A percentile compares a stretch with the other conserved stretches of the same genome.
These are phyloP conservation scores for Biston betularia DNA, from an alignment of 2,888 invertebrate species.

Conservation along the genomic window DNA sequence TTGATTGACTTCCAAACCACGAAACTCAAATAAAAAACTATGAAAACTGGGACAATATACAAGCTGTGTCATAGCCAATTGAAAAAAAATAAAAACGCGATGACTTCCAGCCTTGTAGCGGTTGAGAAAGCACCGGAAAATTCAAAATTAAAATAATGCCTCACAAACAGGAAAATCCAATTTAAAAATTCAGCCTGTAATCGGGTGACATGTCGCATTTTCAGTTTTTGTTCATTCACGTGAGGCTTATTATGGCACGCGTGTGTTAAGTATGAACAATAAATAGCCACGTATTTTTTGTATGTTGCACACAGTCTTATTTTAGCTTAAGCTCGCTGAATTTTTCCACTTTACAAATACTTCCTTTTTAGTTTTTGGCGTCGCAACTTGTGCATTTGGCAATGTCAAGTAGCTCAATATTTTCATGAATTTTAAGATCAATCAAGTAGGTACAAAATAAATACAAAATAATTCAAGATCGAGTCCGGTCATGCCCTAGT, in stretches of 20 bases:
- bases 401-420: too few relatives aligned
- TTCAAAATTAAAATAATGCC: constrained; percentile 41
- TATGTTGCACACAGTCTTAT: neutral
- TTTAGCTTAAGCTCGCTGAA: too few relatives aligned
- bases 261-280: constrained; percentile 11
- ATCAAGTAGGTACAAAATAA: too few relatives aligned
- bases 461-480: too few relatives aligned
- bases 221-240: constrained; percentile 28
- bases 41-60: neutral
- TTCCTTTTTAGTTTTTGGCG: too few relatives aligned
- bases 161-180: constrained; percentile 42
- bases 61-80: constrained; percentile 5
- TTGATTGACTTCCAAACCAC: too few relatives aligned
- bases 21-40: neutral
- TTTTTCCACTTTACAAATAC: too few relatives aligned
- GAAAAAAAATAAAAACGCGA: constrained; percentile 6
- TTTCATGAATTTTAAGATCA: too few relatives aligned
- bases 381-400: too few relatives aligned
- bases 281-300: constrained; percentile 4
- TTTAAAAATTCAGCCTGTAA: constrained; percentile 43
- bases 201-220: constrained; percentile 38
- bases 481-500: too few relatives aligned
- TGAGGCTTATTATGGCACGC: constrained; percentile 13
- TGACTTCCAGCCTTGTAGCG: constrained; percentile 4
- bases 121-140: constrained; percentile 41